Conservation (phyloP, 2,797 vertebrate species). For the Falco concolor region DNA sequence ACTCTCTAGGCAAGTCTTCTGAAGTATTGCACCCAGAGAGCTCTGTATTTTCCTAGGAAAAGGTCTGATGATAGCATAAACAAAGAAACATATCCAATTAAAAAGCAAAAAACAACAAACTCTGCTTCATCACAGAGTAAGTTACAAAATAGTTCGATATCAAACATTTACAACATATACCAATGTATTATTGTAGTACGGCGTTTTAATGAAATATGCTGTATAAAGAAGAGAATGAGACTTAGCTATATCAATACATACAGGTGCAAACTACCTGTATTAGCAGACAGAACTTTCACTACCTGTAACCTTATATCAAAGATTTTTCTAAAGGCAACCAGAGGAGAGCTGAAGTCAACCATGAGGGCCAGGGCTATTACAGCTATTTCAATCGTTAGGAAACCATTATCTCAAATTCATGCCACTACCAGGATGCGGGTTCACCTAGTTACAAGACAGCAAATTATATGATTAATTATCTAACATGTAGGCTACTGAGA, state of each 20-base stretch:
- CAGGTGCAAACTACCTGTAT: background rate
- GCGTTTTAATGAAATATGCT: background rate
- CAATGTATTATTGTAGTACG: background rate
- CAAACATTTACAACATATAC: background rate
- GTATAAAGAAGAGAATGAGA: background rate
- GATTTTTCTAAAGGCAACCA: background rate
- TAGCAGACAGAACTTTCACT: background rate
- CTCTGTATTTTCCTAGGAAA: background rate
- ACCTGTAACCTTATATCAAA: background rate
- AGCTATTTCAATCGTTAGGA: background rate
- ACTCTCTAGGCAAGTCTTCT: background rate
- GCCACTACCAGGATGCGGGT: conserved; percentile 11
- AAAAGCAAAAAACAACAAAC: background rate
- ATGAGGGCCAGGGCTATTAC: background rate
- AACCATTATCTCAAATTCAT: background rate
- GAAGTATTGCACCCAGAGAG: background rate
- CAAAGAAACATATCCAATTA: background rate
- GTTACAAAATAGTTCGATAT: background rate
- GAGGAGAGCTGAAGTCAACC: background rate
- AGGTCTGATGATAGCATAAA: background rate
- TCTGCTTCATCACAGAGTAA: background rate
- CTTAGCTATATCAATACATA: background rate
- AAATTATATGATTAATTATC: conserved; percentile 45
- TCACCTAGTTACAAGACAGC: background rate
- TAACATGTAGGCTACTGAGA: conserved; percentile 1